These are phyloP conservation scores for Zophobas atratus DNA, from an alignment of 1,140 invertebrate species.

Conservation along the genomic window DNA sequence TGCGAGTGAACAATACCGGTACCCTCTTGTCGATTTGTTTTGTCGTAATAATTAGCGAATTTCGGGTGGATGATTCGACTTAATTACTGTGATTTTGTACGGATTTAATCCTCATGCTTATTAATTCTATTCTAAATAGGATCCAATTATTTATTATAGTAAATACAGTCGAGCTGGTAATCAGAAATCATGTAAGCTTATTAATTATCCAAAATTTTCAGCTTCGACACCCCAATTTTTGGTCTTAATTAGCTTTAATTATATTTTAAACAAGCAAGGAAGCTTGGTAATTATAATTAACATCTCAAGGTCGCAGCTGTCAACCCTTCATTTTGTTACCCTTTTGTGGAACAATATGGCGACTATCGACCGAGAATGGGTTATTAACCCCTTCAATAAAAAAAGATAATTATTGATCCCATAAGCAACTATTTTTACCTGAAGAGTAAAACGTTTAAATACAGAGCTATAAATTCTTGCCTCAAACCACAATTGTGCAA, in stretches of 20 bases:
- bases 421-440: too few species aligned
- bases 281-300: too few species aligned
- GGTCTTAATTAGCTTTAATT: too few species aligned
- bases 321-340: too few species aligned
- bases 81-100: neutral
- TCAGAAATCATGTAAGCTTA: neutral
- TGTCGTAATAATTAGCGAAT: constrained; percentile 1
- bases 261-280: too few species aligned
- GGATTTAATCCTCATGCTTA: neutral
- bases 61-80: neutral
- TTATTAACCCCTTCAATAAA: too few species aligned
- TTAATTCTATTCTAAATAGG: neutral
- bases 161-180: neutral
- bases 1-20: neutral
- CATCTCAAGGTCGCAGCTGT: too few species aligned
- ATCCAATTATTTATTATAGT: neutral
- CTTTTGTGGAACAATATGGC: too few species aligned
- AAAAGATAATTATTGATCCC: too few species aligned
- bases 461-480: neutral
- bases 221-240: neutral
- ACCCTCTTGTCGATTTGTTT: neutral
- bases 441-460: too few species aligned
- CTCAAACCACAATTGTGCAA: neutral
- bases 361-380: too few species aligned
- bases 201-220: neutral